Evolutionary conservation across 35 echinoderm and acorn worm genomes (phyloP), one percentile per base, ranked within the genome.

Genomic region (Strongylocentrotus purpuratus): DNA sequence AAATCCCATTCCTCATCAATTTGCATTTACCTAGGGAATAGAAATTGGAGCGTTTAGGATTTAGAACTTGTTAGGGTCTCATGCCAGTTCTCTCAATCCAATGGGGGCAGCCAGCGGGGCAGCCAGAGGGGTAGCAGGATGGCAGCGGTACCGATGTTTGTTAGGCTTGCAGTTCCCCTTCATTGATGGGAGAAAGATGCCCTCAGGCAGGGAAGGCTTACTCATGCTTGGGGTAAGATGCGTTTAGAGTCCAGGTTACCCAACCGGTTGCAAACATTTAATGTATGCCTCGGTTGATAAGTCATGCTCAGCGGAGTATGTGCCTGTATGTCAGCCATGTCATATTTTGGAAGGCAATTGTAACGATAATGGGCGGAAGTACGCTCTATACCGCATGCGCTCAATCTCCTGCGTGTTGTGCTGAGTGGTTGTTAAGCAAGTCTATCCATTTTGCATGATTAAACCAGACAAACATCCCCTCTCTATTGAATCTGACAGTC

Each of bases 41-140:
- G 87, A 89, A 89, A 89, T 46, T 41, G 87, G 45, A 89, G 32
- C 20, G 31, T 45, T 33, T 46, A 89, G 32, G 87, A 89, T 89
- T 89, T 89, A 89, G 45, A 89, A 89, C 87, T 46, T 89, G 87
- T 89, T 89, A 89, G 87, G 87, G 18, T 89, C 87, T 89, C 65
- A 78, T 78, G 65, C 65, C 0, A 22, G 65, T 78, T 78, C 5
- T 89, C 14, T 6, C 17, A 28, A 89, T 33, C 87, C 32, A 31
- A 13, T 22, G 20, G 85, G 28, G 85, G 14, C 4, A 31, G 15
- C 70, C 61, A 8, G 65, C 4, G 65, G 15, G 65, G 65, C 22
- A 78, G 20, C 28, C 35, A 0, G 52, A 10, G 17, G 65, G 65
- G 5, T 28, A 28, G 61, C 61, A 8, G 65, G 65, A 18, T 18